phyloP scores from a whole-genome alignment of 2,113 vertebrate species.

The Ceyx melanurus region DNA sequence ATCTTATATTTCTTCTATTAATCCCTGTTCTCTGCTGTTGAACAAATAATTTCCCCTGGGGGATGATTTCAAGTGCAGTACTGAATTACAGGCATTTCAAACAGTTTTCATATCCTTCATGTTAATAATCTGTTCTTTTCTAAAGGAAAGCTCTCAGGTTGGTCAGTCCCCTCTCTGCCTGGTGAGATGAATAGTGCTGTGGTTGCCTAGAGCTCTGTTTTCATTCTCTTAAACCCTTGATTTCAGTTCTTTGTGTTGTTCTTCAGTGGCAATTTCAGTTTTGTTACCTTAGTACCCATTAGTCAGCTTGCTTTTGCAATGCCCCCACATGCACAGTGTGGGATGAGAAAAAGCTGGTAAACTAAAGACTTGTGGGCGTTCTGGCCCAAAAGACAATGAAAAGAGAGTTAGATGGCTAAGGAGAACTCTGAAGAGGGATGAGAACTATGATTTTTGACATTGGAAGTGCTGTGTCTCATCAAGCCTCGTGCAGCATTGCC shows the following conservation, averaged over 20 bases:
- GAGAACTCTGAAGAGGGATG: neutral
- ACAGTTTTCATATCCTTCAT: neutral
- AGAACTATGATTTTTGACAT: neutral
- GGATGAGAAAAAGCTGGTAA: neutral
- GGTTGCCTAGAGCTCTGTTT: neutral
- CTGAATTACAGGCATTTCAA: neutral
- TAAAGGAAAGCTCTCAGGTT: neutral
- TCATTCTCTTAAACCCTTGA: neutral
- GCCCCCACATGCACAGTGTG: neutral
- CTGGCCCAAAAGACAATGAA: neutral
- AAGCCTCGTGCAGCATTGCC: neutral
- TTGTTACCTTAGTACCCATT: neutral
- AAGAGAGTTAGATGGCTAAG: neutral
- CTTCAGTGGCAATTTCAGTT: neutral
- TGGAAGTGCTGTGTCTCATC: neutral
- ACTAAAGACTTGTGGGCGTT: neutral
- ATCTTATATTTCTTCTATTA: constrained; percentile 1
- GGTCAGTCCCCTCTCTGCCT: neutral
- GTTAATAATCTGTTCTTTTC: neutral
- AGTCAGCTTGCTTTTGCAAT: neutral
- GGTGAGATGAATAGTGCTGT: neutral
- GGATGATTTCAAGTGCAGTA: neutral
- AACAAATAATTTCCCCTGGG: neutral
- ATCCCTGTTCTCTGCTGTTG: neutral
- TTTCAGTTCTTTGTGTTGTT: neutral